Conservation (phyloP, 2,888 invertebrate species). For the Drosophila falleni region DNA sequence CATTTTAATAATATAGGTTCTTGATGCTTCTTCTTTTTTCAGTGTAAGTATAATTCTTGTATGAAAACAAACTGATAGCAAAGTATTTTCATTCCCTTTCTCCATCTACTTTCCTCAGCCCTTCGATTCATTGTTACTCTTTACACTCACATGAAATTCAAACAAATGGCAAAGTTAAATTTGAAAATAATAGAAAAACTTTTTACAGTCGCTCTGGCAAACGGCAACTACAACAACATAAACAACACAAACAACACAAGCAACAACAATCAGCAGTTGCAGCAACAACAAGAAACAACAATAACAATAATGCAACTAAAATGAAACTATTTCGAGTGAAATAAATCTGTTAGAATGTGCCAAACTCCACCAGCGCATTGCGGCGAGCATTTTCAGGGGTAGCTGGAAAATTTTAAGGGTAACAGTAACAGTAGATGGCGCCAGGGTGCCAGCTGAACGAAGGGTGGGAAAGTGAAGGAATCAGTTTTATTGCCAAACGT, state of each 20-base stretch:
- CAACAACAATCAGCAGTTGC: constrained; percentile 22
- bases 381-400: constrained; percentile 52
- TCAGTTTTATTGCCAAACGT: constrained; percentile 82
- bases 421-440: constrained; percentile 10
- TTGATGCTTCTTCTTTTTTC: not conserved
- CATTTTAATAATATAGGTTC: too few relatives aligned
- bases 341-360: constrained; percentile 80
- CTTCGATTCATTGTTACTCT: constrained; percentile 20
- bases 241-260: constrained; percentile 41
- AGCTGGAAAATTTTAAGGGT: constrained; percentile 14
- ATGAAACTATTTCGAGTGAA: constrained; percentile 81
- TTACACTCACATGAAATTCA: constrained; percentile 69
- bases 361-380: constrained; percentile 75
- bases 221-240: constrained; percentile 43
- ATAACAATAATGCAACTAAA: constrained; percentile 81
- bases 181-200: constrained; percentile 83
- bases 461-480: constrained; percentile 32
- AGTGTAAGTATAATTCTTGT: constrained; percentile 59
- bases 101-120: not conserved
- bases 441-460: not conserved
- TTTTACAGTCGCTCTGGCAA: constrained; percentile 70
- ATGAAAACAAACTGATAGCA: constrained; percentile 52
- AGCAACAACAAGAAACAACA: constrained; percentile 61
- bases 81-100: constrained; percentile 38
- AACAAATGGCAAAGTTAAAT: constrained; percentile 81